These are phyloP conservation scores for Pseudomyrmex sp. DNA, from an alignment of 1,140 invertebrate genomes.

Conservation along the genomic window DNA sequence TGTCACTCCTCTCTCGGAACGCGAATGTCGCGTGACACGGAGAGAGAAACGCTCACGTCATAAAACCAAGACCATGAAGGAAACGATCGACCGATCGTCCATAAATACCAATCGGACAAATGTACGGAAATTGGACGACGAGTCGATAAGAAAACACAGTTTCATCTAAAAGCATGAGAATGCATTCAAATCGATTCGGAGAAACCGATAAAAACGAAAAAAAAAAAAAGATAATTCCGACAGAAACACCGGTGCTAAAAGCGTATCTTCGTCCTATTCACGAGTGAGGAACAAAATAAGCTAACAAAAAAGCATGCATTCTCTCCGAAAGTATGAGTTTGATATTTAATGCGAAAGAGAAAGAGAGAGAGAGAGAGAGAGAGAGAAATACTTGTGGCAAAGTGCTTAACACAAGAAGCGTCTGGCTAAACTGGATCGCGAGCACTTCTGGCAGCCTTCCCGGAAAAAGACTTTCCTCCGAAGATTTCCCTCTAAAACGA, in stretches of 20 bases:
- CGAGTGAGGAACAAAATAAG: neutral
- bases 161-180: slow-evolving; percentile 46
- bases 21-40: slow-evolving; percentile 51
- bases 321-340: neutral
- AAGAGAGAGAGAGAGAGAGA: no score
- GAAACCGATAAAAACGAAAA: slow-evolving; percentile 9
- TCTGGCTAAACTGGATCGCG: slow-evolving; percentile 2
- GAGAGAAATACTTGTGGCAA: neutral
- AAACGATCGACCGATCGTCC: slow-evolving; percentile 34
- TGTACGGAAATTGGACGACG: slow-evolving; percentile 43
- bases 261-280: no score
- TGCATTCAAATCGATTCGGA: slow-evolving; percentile 24
- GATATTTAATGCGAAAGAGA: neutral
- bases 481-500: slow-evolving; percentile 23
- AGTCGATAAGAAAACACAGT: slow-evolving; percentile 52
- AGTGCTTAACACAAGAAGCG: neutral
- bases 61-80: slow-evolving; percentile 13
- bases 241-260: neutral
- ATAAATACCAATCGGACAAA: slow-evolving; percentile 61
- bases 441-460: neutral
- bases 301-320: neutral
- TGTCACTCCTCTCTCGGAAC: neutral
- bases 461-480: slow-evolving; percentile 16
- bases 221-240: neutral
- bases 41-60: slow-evolving; percentile 33